A percentile compares a stretch with the other conserved stretches of the same genome.
Conservation (phyloP, 2,797 vertebrate species). For the Betta splendens region DNA sequence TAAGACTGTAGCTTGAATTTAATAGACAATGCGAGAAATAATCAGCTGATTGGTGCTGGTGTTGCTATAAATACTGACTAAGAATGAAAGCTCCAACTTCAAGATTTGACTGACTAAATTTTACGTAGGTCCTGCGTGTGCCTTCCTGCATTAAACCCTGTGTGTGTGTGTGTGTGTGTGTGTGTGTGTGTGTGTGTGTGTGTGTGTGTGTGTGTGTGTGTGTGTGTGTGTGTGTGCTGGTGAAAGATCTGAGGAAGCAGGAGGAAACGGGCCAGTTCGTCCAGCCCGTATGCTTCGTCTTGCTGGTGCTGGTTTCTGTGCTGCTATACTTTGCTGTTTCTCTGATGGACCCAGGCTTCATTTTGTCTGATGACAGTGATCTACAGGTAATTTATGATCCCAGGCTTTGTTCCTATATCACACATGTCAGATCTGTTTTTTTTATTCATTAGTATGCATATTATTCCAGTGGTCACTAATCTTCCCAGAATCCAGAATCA, state of each 20-base stretch:
- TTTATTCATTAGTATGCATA: no score
- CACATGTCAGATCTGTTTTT: no score
- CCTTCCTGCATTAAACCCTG: no score
- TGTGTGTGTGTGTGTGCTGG: background rate
- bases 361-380: constrained; percentile 81
- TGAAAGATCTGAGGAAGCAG: constrained; percentile 82
- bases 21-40: background rate
- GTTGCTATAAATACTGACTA: no score
- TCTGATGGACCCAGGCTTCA: constrained; percentile 95
- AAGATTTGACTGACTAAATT: no score
- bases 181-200: background rate
- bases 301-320: constrained; percentile 87
- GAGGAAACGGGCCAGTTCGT: constrained; percentile 83
- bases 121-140: no score
- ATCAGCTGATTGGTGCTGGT: no score
- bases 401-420: background rate
- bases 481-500: no score
- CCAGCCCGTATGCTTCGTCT: constrained; percentile 84
- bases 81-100: no score
- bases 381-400: constrained; percentile 72
- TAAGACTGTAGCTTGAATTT: no score
- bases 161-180: background rate
- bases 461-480: no score
- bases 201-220: background rate
- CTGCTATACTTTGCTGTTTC: constrained; percentile 90